These are phyloP conservation scores for Dichetophora obliterata DNA, from an alignment of 2,888 invertebrate genomes.

Conservation along the genomic window DNA sequence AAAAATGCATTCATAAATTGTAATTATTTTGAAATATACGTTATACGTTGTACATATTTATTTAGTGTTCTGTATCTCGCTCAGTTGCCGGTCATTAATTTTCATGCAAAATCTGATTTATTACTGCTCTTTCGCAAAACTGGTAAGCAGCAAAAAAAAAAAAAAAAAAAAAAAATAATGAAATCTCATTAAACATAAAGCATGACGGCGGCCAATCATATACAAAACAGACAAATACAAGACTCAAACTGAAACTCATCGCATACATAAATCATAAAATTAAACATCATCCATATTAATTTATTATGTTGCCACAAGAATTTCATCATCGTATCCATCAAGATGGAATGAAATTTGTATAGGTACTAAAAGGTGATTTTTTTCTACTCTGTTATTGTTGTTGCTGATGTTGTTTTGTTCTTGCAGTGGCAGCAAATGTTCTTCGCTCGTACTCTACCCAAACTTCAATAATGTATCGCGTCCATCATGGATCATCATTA, in stretches of 20 bases:
- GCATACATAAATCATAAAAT: constrained; percentile 64
- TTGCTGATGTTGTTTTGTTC: neutral
- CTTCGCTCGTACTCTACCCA: neutral
- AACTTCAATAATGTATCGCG: neutral
- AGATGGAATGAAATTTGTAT: constrained; percentile 36
- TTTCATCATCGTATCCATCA: constrained; percentile 57
- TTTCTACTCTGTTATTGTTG: neutral
- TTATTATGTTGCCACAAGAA: constrained; percentile 61
- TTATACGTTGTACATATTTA: neutral
- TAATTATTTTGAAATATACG: constrained; percentile 24
- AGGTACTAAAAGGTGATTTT: constrained; percentile 22
- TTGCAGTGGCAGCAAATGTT: neutral
- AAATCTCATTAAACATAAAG: neutral
- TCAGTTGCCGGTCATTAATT: constrained; percentile 21
- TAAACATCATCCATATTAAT: constrained; percentile 66
- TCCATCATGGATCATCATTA: constrained; percentile 35
- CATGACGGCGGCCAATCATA: neutral
- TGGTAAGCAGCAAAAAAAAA: neutral
- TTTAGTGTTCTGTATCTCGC: neutral
- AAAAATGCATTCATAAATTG: constrained; percentile 32
- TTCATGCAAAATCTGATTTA: constrained; percentile 33
- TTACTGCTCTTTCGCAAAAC: constrained; percentile 3
- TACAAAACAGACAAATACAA: neutral
- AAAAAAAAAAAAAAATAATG: neutral
- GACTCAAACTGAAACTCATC: constrained; percentile 54